A percentile compares a stretch with the other conserved stretches of the same genome.
These are phyloP conservation scores for Temnothorax longispinosus DNA, from an alignment of 1,140 invertebrate genomes.

Conservation along the genomic window DNA sequence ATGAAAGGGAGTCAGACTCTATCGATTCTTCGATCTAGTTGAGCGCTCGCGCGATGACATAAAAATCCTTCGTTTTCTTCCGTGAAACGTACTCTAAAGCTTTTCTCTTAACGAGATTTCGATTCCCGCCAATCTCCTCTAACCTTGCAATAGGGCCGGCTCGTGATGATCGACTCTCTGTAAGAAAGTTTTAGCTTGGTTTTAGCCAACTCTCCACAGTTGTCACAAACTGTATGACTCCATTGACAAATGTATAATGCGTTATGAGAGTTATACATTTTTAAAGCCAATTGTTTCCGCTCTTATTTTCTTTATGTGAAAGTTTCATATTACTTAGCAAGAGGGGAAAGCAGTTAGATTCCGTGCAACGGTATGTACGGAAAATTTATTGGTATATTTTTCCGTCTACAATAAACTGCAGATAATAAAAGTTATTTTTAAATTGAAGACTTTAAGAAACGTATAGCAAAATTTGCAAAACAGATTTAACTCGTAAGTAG, in stretches of 20 bases:
- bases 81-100: slow-evolving; percentile 35
- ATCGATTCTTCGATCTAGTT: slow-evolving; percentile 38
- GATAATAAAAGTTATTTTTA: not conserved
- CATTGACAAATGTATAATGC: slow-evolving; percentile 29
- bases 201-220: slow-evolving; percentile 29
- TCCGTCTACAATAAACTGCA: not conserved
- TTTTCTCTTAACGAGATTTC: slow-evolving; percentile 68
- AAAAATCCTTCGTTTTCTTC: slow-evolving; percentile 59
- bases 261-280: slow-evolving; percentile 23
- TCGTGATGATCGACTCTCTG: slow-evolving; percentile 40
- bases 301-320: slow-evolving; percentile 1
- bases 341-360: slow-evolving; percentile 1
- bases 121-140: slow-evolving; percentile 57
- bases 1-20: slow-evolving; percentile 21
- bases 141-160: slow-evolving; percentile 20
- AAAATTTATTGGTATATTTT: slow-evolving; percentile 17
- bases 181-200: slow-evolving; percentile 1
- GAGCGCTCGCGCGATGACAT: slow-evolving; percentile 32
- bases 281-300: not conserved
- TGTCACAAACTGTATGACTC: slow-evolving; percentile 43
- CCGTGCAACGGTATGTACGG: not conserved
- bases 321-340: slow-evolving; percentile 3
- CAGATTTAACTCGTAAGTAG: not conserved
- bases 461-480: not conserved
- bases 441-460: not conserved